Percentiles rank a stretch among this genome's conserved stretches.
phyloP scores from a whole-genome alignment of 2,888 invertebrate genomes.

The Neocrepidodera transversa region DNA sequence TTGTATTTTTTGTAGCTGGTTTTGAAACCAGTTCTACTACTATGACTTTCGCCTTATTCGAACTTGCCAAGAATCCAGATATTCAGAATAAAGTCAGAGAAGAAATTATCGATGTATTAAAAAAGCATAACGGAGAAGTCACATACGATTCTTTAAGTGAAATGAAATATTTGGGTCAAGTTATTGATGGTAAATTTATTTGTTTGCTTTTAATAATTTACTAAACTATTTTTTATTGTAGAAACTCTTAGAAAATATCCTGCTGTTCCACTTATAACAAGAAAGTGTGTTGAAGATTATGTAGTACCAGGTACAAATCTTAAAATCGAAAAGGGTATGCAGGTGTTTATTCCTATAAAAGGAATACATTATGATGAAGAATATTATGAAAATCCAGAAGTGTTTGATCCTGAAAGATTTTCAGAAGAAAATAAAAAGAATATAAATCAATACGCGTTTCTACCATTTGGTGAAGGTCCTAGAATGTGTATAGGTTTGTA shows the following conservation, averaged over 20 bases:
- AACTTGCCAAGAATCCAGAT: conserved; percentile 36
- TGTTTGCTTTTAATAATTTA: too few relatives aligned
- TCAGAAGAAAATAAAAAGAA: conserved; percentile 34
- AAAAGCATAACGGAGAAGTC: conserved; percentile 36
- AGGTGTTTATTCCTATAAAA: conserved; percentile 33
- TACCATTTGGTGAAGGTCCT: conserved; percentile 43
- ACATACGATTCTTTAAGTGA: conserved; percentile 45
- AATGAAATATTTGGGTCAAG: conserved; percentile 42
- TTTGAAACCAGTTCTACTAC: conserved; percentile 46
- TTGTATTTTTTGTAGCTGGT: conserved; percentile 44
- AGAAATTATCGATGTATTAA: conserved; percentile 38
- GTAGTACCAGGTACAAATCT: conserved; percentile 35
- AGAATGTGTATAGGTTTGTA: too few relatives aligned
- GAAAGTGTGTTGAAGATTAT: conserved; percentile 39
- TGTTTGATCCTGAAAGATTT: conserved; percentile 42
- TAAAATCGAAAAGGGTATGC: too few relatives aligned
- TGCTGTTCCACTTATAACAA: conserved; percentile 32
- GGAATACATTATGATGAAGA: conserved; percentile 39
- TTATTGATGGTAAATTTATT: conserved; percentile 45
- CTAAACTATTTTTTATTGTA: too few relatives aligned
- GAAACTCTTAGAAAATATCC: conserved; percentile 41
- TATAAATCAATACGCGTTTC: conserved; percentile 32
- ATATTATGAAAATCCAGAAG: conserved; percentile 35
- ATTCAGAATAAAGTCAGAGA: conserved; percentile 40
- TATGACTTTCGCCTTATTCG: conserved; percentile 43